phyloP scores from a whole-genome alignment of 1,140 invertebrate genomes.

The Listronotus oregonensis region DNA sequence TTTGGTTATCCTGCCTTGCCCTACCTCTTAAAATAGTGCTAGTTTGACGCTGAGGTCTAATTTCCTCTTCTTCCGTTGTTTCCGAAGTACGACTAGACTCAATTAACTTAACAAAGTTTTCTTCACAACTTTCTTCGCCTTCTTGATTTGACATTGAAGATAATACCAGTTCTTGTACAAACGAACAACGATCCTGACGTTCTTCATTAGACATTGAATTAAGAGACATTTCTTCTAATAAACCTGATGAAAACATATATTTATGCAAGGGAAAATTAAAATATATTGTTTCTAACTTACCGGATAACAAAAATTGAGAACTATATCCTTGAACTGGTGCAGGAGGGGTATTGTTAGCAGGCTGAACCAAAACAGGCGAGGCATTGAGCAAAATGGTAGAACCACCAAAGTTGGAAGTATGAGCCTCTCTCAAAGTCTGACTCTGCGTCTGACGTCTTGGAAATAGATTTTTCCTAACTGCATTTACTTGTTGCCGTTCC shows the following conservation, averaged over 20 bases:
- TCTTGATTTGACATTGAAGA: slow-evolving; percentile 36
- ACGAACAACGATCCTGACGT: slow-evolving; percentile 46
- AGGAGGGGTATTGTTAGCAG: slow-evolving; percentile 44
- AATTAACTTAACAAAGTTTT: slow-evolving; percentile 32
- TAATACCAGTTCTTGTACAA: slow-evolving; percentile 52
- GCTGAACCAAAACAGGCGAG: slow-evolving; percentile 45
- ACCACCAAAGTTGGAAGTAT: slow-evolving; percentile 44
- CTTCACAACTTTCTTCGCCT: slow-evolving; percentile 15
- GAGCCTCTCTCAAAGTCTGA: slow-evolving; percentile 44
- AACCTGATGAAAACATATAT: slow-evolving; percentile 14
- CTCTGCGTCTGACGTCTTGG: slow-evolving; percentile 73
- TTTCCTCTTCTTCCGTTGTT: slow-evolving; percentile 26
- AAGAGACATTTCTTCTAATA: slow-evolving; percentile 50
- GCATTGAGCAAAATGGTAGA: slow-evolving; percentile 52
- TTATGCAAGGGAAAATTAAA: too few relatives aligned
- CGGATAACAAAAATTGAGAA: slow-evolving; percentile 51
- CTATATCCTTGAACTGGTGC: slow-evolving; percentile 40
- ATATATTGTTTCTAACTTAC: slow-evolving; percentile 26
- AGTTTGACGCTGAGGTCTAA: slow-evolving; percentile 24
- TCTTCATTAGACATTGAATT: slow-evolving; percentile 44
- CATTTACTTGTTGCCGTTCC: slow-evolving; percentile 82
- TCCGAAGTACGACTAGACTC: slow-evolving; percentile 31
- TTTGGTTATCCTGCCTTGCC: slow-evolving; percentile 48
- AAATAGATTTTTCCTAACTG: slow-evolving; percentile 81
- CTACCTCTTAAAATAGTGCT: slow-evolving; percentile 43